Evolutionary conservation across 2,797 vertebrate genomes (phyloP).

Genomic region (Cyprinella venusta): DNA sequence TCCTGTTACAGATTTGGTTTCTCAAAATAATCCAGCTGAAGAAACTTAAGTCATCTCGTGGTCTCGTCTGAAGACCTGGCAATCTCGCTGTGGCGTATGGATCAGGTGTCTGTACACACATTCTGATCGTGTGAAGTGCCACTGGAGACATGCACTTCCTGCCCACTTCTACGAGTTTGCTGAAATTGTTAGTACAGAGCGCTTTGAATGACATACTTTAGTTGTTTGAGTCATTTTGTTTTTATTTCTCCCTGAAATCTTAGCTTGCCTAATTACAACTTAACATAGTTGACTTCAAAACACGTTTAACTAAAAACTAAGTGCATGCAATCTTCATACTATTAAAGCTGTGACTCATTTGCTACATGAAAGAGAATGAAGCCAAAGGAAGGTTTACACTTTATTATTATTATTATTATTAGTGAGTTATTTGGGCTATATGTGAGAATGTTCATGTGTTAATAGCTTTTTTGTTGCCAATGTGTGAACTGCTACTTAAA

Average conservation of each 20-base stretch:
- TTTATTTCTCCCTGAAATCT: neutral
- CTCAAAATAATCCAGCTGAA: conserved; percentile 63
- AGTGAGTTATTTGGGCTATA: neutral
- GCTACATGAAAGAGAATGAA: neutral
- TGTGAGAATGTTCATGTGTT: neutral
- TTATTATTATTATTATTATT: conserved; percentile 16
- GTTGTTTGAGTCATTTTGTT: conserved; percentile 65
- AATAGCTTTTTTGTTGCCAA: neutral
- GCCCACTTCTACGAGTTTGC: conserved; percentile 62
- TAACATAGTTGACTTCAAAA: neutral
- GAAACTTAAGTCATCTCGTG: conserved; percentile 63
- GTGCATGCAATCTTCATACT: neutral
- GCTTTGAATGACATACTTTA: conserved; percentile 57
- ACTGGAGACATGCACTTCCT: conserved; percentile 59
- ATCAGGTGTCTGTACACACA: conserved; percentile 70
- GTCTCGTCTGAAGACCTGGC: conserved; percentile 56
- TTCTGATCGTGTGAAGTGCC: conserved; percentile 58
- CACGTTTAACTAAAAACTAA: no score
- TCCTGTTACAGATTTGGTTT: conserved; percentile 80
- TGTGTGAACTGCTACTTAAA: neutral
- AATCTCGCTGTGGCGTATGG: conserved; percentile 52
- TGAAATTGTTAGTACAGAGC: conserved; percentile 58
- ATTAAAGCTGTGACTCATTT: conserved; percentile 40
- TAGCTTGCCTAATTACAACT: neutral
- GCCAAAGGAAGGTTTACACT: conserved; percentile 18